Conservation (phyloP, 92 coral and sea anemone species). For the Diadumene lineata region DNA sequence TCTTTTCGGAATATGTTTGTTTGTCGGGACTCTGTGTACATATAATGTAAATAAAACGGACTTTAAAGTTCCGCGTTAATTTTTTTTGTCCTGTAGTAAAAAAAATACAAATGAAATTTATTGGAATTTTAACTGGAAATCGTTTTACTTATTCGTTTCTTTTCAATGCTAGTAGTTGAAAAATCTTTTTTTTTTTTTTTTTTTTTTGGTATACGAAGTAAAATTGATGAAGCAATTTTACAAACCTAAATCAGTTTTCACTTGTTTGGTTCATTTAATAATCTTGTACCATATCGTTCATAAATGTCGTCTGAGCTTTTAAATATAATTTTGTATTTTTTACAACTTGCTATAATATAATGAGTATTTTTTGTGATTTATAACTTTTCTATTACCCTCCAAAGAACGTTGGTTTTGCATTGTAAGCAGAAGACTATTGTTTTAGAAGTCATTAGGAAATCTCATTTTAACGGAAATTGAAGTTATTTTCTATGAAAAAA, state of each 20-base stretch:
- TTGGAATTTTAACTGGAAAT: background rate
- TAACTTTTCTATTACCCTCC: background rate
- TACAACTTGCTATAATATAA: background rate
- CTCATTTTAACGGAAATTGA: background rate
- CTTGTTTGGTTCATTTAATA: background rate
- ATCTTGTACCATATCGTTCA: background rate
- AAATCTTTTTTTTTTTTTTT: too few relatives aligned
- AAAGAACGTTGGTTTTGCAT: background rate
- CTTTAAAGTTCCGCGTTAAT: background rate
- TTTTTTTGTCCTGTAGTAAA: background rate
- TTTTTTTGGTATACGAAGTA: too few relatives aligned
- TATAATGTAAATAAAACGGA: constrained; percentile 1
- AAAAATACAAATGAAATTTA: background rate
- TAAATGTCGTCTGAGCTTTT: background rate
- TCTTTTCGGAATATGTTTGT: background rate
- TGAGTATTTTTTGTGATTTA: background rate
- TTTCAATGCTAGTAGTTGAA: too few relatives aligned
- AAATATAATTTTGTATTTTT: too few relatives aligned
- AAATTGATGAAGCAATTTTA: too few relatives aligned
- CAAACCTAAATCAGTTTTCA: background rate
- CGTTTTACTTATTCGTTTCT: too few relatives aligned
- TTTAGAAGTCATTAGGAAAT: background rate
- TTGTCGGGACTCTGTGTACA: constrained; percentile 4
- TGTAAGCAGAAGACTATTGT: background rate
- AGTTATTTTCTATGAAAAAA: background rate